Percentiles rank a stretch among this genome's conserved stretches.
Evolutionary conservation across 1,140 invertebrate species (phyloP).

Genomic region (Meloidogyne floridensis): DNA sequence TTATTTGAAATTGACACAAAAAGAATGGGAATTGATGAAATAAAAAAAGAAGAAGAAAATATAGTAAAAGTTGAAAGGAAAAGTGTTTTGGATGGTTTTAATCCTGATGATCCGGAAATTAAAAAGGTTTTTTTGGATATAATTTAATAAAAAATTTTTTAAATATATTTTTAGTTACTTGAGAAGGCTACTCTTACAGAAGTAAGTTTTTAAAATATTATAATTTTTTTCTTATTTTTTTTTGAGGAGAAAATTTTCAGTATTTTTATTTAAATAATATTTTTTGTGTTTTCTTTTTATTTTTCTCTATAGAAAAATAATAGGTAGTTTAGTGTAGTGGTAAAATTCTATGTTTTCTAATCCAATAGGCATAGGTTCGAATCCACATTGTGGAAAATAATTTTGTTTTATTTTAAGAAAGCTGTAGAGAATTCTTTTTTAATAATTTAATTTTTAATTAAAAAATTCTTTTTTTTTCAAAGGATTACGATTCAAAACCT

Average conservation of each 20-base stretch:
- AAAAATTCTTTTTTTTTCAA: neutral
- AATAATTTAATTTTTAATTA: neutral
- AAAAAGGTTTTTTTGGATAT: neutral
- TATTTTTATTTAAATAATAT: too few relatives aligned
- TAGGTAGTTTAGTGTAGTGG: too few relatives aligned
- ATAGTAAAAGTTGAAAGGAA: neutral
- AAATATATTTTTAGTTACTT: conserved; percentile 18
- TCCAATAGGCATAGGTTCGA: too few relatives aligned
- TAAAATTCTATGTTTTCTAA: too few relatives aligned
- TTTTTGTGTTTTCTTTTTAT: too few relatives aligned
- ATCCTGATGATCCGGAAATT: conserved; percentile 25
- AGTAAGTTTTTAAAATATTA: neutral
- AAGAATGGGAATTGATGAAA: neutral
- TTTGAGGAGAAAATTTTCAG: too few relatives aligned
- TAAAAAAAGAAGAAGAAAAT: neutral
- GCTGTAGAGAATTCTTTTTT: too few relatives aligned
- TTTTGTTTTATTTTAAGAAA: too few relatives aligned
- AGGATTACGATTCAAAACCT: conserved; percentile 26
- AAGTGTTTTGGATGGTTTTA: conserved; percentile 30
- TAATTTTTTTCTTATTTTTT: too few relatives aligned
- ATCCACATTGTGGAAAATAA: too few relatives aligned
- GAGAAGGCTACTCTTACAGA: conserved; percentile 11
- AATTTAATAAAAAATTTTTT: neutral
- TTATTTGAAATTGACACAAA: conserved; percentile 26
- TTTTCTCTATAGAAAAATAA: too few relatives aligned